Evolutionary conservation across 2,888 invertebrate species (phyloP), one percentile per base, ranked within the genome.

Genomic region (Lumbricus terrestris): DNA sequence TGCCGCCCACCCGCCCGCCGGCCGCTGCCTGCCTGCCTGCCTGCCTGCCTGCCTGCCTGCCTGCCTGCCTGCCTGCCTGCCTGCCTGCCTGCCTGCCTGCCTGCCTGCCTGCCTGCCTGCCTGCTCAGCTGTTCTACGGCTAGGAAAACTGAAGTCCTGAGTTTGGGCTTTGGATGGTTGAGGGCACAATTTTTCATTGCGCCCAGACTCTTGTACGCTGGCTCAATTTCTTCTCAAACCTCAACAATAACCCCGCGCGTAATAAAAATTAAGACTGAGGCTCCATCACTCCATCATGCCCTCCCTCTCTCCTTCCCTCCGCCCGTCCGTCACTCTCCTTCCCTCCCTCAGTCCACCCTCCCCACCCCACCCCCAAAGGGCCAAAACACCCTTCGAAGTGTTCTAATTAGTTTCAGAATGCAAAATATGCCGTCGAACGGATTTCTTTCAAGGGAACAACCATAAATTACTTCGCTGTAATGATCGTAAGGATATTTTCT

Each of bases 161-260:
- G 69, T 69, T 69, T n/a, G n/a, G 69, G 69, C 69, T 69, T n/a
- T n/a, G 69, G 69, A 69, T n/a, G 69, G 69, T n/a, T 69, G 69
- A 69, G 69, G 69, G 69, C 69, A 69, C 29, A 69, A 69, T 69
- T 69, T 69, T 69, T 69, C 69, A 69, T 69, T 69, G 11, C n/a
- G n/a, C 29, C 69, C 69, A 69, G 69, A 69, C 29, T 69, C 69
- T 29, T 69, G 69, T 69, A 69, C 69, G n/a, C 8, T 8, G n/a
- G n/a, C 69, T 69, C 69, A 69, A 69, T 69, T 69, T 69, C 69
- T 69, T 69, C 69, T 69, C 69, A 69, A 69, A n/a, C n/a, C 69
- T 69, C 69, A 69, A 69, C 69, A 69, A 69, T 69, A 69, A n/a
- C 69, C 47, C 69, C 69, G n/a, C 69, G 2, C 69, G 16, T 69